Percentiles rank a stretch among this genome's conserved stretches.
phyloP scores from a whole-genome alignment of 2,797 vertebrate species.

The Rhodeus uyekii region DNA sequence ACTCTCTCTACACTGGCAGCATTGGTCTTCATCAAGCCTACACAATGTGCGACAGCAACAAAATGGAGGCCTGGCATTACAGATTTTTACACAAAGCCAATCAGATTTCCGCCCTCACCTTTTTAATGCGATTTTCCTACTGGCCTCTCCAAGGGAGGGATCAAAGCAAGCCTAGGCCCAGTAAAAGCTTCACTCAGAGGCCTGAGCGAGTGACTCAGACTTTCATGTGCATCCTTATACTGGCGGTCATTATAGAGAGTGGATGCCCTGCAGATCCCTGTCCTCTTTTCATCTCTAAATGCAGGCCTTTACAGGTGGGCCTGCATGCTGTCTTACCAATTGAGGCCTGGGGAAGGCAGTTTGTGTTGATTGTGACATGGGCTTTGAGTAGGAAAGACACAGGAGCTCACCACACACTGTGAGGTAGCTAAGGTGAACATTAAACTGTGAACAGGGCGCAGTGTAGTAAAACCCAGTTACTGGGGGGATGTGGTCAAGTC shows the following conservation, averaged over 20 bases:
- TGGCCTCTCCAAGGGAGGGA: constrained; percentile 55
- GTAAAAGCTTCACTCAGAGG: constrained; percentile 62
- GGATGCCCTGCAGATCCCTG: constrained; percentile 50
- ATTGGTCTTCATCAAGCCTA: constrained; percentile 7
- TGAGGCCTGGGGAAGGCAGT: constrained; percentile 37
- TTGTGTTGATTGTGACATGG: constrained; percentile 42
- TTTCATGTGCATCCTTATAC: constrained; percentile 62
- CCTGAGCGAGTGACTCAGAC: constrained; percentile 59
- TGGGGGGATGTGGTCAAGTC: constrained; percentile 8
- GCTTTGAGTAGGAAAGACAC: constrained; percentile 26
- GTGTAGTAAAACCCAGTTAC: constrained; percentile 10
- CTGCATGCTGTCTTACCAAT: constrained; percentile 23
- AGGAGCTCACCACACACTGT: constrained; percentile 34
- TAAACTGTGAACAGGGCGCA: constrained; percentile 17
- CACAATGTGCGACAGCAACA: constrained; percentile 38
- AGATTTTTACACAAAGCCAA: constrained; percentile 38
- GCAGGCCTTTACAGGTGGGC: constrained; percentile 44
- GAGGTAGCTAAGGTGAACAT: constrained; percentile 25
- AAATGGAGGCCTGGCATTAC: constrained; percentile 55
- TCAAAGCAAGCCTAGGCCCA: constrained; percentile 65
- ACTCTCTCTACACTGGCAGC: background rate
- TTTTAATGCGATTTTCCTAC: constrained; percentile 58
- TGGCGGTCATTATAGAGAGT: constrained; percentile 62
- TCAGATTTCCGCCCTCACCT: constrained; percentile 34
- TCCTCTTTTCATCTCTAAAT: constrained; percentile 59